A percentile compares a stretch with the other conserved stretches of the same genome.
These are phyloP conservation scores for Desmophyllum pertusum DNA, from an alignment of 92 coral and sea anemone genomes.

Conservation along the genomic window DNA sequence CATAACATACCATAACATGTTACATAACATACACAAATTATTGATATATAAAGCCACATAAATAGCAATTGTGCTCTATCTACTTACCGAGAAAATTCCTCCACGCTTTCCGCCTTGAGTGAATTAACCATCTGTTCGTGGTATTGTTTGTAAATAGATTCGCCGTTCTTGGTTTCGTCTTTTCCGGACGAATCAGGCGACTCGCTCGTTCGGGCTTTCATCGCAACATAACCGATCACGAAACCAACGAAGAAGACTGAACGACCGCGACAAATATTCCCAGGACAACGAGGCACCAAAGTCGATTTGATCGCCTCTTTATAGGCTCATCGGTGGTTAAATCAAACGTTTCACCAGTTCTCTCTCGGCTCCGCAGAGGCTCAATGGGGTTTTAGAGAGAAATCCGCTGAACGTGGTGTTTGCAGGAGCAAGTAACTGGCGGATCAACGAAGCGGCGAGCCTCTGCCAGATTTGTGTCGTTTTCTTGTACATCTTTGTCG, in stretches of 20 bases:
- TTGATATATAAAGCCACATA: too few relatives aligned
- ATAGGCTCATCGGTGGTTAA: conserved; percentile 4
- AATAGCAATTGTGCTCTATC: too few relatives aligned
- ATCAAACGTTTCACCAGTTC: neutral
- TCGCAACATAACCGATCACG: conserved; percentile 66
- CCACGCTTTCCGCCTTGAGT: conserved; percentile 63
- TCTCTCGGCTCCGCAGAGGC: too few relatives aligned
- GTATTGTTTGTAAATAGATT: conserved; percentile 25
- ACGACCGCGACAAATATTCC: conserved; percentile 48
- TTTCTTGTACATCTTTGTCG: too few relatives aligned
- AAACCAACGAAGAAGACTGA: conserved; percentile 68
- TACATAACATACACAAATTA: too few relatives aligned
- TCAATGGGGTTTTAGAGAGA: too few relatives aligned
- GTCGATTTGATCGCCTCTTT: conserved; percentile 28
- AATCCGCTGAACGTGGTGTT: too few relatives aligned
- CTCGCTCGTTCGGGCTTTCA: conserved; percentile 27
- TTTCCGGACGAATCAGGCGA: neutral
- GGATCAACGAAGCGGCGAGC: too few relatives aligned
- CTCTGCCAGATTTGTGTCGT: too few relatives aligned
- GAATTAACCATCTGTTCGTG: conserved; percentile 43
- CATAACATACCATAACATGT: too few relatives aligned
- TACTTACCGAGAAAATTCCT: conserved; percentile 65
- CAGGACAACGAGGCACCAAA: conserved; percentile 39
- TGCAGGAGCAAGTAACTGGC: too few relatives aligned
- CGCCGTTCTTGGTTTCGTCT: neutral